A percentile compares a stretch with the other conserved stretches of the same genome.
phyloP scores from a whole-genome alignment of 2,797 vertebrate genomes.

The Fundulus diaphanus region DNA sequence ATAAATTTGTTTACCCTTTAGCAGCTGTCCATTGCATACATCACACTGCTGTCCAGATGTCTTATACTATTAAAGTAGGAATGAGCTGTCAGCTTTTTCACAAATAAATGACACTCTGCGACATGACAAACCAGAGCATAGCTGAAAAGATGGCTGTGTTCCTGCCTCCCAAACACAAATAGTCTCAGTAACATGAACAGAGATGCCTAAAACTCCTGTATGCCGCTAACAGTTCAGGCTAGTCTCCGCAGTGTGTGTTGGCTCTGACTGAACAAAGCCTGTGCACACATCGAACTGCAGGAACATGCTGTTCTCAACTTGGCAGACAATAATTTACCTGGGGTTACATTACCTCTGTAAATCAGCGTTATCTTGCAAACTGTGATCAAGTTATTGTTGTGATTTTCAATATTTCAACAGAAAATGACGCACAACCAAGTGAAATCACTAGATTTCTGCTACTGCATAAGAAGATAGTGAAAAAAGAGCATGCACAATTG shows the following conservation, averaged over 20 bases:
- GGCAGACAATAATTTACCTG: not conserved
- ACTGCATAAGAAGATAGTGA: not conserved
- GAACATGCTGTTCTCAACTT: conserved; percentile 2
- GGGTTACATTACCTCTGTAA: not conserved
- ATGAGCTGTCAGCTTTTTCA: conserved; percentile 24
- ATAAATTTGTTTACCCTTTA: conserved; percentile 47
- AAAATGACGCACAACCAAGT: not conserved
- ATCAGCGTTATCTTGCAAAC: conserved; percentile 2
- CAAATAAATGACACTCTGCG: conserved; percentile 1
- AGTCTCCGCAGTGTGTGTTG: not conserved
- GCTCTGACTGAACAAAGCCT: conserved; percentile 3
- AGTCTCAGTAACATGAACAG: not conserved
- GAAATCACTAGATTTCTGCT: not conserved
- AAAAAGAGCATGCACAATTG: not conserved
- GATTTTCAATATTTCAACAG: not conserved
- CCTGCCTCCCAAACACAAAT: not conserved
- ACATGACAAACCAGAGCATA: not conserved
- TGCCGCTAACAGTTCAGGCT: not conserved
- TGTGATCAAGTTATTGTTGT: not conserved
- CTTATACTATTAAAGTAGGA: conserved; percentile 42
- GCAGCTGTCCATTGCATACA: conserved; percentile 51
- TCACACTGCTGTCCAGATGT: conserved; percentile 54
- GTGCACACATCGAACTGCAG: not conserved
- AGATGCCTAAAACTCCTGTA: not conserved
- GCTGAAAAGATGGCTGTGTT: not conserved